Conservation (phyloP, 2,113 vertebrate genomes). For the Scolopax mira region DNA sequence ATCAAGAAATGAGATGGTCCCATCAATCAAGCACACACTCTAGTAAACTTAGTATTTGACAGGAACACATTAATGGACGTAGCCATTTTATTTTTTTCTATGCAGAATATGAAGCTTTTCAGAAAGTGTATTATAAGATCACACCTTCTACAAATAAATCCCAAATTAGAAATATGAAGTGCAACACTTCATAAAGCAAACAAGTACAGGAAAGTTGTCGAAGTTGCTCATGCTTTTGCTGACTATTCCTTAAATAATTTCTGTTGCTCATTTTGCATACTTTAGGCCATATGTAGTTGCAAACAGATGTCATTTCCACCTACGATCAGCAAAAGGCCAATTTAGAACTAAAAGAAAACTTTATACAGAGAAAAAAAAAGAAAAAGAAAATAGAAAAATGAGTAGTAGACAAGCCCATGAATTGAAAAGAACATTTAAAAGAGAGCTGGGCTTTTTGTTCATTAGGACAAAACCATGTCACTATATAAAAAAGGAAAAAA, state of each 20-base stretch:
- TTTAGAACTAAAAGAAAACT: background rate
- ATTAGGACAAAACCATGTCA: background rate
- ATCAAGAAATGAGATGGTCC: background rate
- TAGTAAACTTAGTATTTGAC: background rate
- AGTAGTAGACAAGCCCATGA: background rate
- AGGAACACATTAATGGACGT: background rate
- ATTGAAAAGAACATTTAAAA: background rate
- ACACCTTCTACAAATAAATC: background rate
- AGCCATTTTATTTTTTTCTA: background rate
- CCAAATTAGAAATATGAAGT: background rate
- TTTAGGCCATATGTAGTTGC: background rate
- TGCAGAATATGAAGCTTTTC: background rate
- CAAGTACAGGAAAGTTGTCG: background rate
- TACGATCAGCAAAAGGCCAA: background rate
- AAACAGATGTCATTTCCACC: background rate
- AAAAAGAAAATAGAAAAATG: background rate
- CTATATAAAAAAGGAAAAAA: background rate
- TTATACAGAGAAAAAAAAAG: background rate
- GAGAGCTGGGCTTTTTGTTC: background rate
- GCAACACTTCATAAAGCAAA: background rate
- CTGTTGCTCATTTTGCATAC: background rate
- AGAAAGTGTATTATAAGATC: background rate
- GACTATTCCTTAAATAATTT: background rate
- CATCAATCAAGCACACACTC: background rate
- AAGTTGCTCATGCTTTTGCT: background rate